Conservation (phyloP, 2,888 invertebrate species). For the Pachydiplax longipennis region DNA sequence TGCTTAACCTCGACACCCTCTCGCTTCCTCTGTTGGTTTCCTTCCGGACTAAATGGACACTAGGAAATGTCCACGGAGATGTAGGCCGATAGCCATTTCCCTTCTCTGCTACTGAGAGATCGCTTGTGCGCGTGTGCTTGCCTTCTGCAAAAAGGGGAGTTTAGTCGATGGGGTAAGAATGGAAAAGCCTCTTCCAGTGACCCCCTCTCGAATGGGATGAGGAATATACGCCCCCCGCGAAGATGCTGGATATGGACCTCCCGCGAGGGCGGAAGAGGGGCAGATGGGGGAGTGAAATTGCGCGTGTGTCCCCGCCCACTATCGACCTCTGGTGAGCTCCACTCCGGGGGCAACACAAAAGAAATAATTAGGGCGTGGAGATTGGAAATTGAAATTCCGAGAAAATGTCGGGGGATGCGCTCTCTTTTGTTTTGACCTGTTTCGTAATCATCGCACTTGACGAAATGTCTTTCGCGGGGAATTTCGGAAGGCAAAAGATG, state of each 20-base stretch:
- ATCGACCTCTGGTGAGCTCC: background rate
- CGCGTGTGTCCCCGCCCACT: conserved; percentile 4
- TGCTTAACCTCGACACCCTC: background rate
- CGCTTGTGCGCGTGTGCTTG: background rate
- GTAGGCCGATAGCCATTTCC: background rate
- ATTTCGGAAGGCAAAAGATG: no score
- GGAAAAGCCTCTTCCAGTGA: conserved; percentile 11
- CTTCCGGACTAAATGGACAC: background rate
- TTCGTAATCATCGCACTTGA: no score
- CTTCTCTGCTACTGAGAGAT: background rate
- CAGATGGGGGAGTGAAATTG: conserved; percentile 13
- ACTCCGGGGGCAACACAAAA: background rate
- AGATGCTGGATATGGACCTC: background rate
- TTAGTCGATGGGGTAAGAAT: background rate
- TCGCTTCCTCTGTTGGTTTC: background rate
- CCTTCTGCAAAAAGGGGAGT: background rate
- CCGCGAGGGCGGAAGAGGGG: conserved; percentile 11
- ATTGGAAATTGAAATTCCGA: background rate
- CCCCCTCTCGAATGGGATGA: background rate
- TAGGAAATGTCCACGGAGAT: background rate
- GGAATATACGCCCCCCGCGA: conserved; percentile 15
- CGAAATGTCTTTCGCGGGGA: no score
- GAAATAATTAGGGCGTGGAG: background rate
- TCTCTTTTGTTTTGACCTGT: background rate
- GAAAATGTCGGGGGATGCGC: background rate